Conservation (phyloP, 2,113 vertebrate species). For the Ammodytes dubius region DNA sequence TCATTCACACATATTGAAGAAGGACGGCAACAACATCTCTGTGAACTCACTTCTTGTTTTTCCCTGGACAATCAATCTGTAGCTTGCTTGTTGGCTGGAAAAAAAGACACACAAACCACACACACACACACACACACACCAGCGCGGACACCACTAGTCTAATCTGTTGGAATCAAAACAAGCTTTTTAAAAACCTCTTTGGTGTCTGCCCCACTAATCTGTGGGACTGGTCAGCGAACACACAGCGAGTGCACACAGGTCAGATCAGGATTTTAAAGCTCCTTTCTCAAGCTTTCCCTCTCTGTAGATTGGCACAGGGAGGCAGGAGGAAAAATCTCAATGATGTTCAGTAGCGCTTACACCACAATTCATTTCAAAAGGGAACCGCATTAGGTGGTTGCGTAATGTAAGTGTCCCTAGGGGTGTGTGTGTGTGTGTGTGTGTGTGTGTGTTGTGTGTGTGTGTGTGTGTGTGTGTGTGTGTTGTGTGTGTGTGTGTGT, state of each 20-base stretch:
- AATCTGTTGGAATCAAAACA: constrained; percentile 70
- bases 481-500: too few species aligned
- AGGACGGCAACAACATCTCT: background rate
- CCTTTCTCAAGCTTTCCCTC: background rate
- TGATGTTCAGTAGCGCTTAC: constrained; percentile 10
- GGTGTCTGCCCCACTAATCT: constrained; percentile 72
- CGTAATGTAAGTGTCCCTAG: constrained; percentile 26
- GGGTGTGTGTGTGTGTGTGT: background rate
- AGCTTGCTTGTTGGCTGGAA: constrained; percentile 9
- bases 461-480: too few species aligned
- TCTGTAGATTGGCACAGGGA: constrained; percentile 31
- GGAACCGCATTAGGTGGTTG: constrained; percentile 22
- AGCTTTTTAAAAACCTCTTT: constrained; percentile 67
- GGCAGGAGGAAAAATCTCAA: constrained; percentile 3
- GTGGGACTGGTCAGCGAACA: constrained; percentile 63
- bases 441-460: too few species aligned
- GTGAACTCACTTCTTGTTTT: background rate
- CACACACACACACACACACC: too few species aligned
- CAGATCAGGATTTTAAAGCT: constrained; percentile 51
- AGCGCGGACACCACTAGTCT: constrained; percentile 4
- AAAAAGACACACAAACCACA: constrained; percentile 49
- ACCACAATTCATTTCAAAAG: constrained; percentile 32
- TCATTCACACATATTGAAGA: background rate
- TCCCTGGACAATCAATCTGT: constrained; percentile 25
- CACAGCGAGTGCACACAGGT: constrained; percentile 53